These are phyloP conservation scores for Euphysa ruthae DNA, from an alignment of 30 jellyfish, hydroid and myxozoan genomes.

Conservation along the genomic window DNA sequence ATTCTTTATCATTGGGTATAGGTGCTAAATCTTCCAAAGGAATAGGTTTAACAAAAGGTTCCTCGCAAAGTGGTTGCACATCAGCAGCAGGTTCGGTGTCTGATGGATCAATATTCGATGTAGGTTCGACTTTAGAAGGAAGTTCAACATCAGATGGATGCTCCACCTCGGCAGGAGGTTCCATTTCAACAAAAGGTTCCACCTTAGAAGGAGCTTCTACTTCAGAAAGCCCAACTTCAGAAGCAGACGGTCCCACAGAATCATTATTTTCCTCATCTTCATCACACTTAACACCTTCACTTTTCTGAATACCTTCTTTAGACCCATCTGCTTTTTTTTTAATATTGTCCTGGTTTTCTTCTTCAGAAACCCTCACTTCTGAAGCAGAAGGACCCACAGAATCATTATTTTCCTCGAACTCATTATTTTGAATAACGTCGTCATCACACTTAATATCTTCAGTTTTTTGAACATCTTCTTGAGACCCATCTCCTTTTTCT, in stretches of 20 bases:
- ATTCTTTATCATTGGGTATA: constrained; percentile 63
- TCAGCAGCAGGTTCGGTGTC: too few species aligned
- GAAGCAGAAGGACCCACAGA: neutral
- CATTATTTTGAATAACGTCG: neutral
- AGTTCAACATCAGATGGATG: too few species aligned
- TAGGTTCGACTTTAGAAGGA: too few species aligned
- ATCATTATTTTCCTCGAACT: neutral
- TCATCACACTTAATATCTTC: neutral
- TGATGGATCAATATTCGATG: too few species aligned
- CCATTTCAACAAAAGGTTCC: too few species aligned
- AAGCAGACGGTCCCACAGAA: neutral
- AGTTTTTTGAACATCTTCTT: neutral
- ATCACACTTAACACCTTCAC: neutral
- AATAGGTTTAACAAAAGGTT: too few species aligned
- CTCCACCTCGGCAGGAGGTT: too few species aligned
- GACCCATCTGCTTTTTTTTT: neutral
- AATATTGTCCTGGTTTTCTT: neutral
- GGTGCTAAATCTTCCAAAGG: constrained; percentile 89
- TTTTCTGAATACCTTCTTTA: neutral
- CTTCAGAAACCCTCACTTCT: neutral
- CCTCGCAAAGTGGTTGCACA: too few species aligned
- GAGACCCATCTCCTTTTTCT: neutral
- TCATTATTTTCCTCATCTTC: neutral
- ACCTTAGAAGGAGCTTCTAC: too few species aligned
- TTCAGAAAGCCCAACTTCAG: neutral